Evolutionary conservation across 2,113 vertebrate genomes (phyloP), one percentile per base, ranked within the genome.

Genomic region (Thunnus thynnus): DNA sequence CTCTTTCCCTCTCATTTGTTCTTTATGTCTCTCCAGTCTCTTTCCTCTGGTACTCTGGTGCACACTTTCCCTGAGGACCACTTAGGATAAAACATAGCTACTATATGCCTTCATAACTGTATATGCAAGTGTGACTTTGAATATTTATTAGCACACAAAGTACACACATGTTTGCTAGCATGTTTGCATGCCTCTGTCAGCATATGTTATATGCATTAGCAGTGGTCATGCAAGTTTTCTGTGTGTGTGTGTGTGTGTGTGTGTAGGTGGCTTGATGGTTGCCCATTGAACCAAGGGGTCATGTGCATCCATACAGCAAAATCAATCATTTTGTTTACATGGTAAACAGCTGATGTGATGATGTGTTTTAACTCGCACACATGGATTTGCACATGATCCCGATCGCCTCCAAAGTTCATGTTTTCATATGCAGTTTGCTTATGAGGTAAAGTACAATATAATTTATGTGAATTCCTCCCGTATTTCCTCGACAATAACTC

Each of bases 21-120:
- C 75, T 82, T 20, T 52, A 55, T 72, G 32, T 55, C 73, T 85
- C 66, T 65, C 13, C 58, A 36, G 48, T 73, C 44, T 69, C 72
- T 60, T 47, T 54, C 56, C 57, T 55, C 17, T 18, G 0, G 36
- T 54, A 11, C 64, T 62, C 41, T 60, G 47, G 47, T 13, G 20
- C 25, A 20, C 32, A 4, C 27, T 30, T 2, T 48, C 74, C 55
- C 57, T 13, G 12, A 52, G 64, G 68, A 54, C 75, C 65, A 75
- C 41, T 78, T 50, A 63, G 17, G 9, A 17, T 50, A 22, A n/a
- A 70, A 61, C 44, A 44, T 44, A 60, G 18, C 63, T 57, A 32
- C 70, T 22, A 5, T 54, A 20, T 58, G 56, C 18, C 46, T 64
- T 62, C 18, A 60, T 44, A 54, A 82, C 10, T 20, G 16, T 47